Conservation (phyloP, 1,140 invertebrate species). For the Neodiprion fabricii region DNA sequence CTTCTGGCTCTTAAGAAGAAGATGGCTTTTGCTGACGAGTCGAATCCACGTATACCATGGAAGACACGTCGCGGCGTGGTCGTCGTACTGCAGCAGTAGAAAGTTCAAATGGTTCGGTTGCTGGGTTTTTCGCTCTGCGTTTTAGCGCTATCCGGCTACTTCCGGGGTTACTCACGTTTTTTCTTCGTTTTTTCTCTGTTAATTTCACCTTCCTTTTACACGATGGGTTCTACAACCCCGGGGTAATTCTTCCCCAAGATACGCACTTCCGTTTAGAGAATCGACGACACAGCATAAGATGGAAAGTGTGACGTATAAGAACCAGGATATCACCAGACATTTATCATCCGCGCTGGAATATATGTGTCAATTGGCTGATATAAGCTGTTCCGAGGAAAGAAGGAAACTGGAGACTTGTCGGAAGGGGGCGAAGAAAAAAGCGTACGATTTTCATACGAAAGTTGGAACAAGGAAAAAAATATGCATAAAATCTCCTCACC, state of each 20-base stretch:
- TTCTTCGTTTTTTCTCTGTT: not conserved
- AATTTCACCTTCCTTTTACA: not conserved
- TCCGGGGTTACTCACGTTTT: not conserved
- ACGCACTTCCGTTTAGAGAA: not conserved
- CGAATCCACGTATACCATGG: not conserved
- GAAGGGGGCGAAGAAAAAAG: not conserved
- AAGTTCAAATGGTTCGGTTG: not conserved
- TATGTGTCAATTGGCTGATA: not conserved
- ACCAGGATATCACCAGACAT: not conserved
- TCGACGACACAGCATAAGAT: not conserved
- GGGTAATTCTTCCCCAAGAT: not conserved
- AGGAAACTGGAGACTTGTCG: not conserved
- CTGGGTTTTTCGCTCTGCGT: not conserved
- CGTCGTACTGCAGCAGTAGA: not conserved
- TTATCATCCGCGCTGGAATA: not conserved
- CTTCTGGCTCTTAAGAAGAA: not conserved
- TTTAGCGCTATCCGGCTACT: not conserved
- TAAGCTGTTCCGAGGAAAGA: not conserved
- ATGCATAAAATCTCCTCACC: not conserved
- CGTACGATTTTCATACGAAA: not conserved
- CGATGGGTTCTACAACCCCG: not conserved
- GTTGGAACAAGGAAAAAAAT: not conserved
- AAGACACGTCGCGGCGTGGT: not conserved
- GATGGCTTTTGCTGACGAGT: not conserved
- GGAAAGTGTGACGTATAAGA: not conserved